Conservation (phyloP, 2,113 vertebrate genomes). For the Cacatua alba region DNA sequence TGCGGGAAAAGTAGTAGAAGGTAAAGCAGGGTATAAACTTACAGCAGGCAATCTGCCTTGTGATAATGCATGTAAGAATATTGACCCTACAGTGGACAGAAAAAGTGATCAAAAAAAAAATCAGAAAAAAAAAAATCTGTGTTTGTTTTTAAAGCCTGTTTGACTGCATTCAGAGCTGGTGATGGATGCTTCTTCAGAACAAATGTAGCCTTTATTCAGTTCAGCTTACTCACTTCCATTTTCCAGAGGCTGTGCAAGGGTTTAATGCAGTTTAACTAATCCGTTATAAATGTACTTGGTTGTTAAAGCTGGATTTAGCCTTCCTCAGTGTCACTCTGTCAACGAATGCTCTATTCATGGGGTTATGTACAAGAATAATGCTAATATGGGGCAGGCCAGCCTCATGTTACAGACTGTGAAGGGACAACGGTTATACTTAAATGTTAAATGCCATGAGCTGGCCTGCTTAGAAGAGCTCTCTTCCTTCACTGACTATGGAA, state of each 20-base stretch:
- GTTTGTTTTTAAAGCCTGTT: neutral
- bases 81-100: neutral
- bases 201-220: slow-evolving; percentile 21
- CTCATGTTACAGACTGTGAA: neutral
- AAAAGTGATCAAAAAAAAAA: neutral
- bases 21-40: neutral
- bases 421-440: neutral
- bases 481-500: neutral
- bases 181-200: neutral
- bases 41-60: neutral
- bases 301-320: slow-evolving; percentile 43
- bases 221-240: slow-evolving; percentile 5
- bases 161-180: neutral
- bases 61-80: neutral
- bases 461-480: neutral
- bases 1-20: neutral
- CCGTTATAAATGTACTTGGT: neutral
- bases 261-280: slow-evolving; percentile 42
- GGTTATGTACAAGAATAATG: slow-evolving; percentile 19
- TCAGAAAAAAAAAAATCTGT: neutral
- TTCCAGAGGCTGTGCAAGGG: slow-evolving; percentile 3
- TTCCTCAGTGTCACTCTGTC: slow-evolving; percentile 5
- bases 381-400: neutral
- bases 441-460: neutral
- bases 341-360: neutral